Percentiles rank a stretch among this genome's conserved stretches.
These are phyloP conservation scores for Cottoperca gobio DNA, from an alignment of 2,797 vertebrate species.

Conservation along the genomic window DNA sequence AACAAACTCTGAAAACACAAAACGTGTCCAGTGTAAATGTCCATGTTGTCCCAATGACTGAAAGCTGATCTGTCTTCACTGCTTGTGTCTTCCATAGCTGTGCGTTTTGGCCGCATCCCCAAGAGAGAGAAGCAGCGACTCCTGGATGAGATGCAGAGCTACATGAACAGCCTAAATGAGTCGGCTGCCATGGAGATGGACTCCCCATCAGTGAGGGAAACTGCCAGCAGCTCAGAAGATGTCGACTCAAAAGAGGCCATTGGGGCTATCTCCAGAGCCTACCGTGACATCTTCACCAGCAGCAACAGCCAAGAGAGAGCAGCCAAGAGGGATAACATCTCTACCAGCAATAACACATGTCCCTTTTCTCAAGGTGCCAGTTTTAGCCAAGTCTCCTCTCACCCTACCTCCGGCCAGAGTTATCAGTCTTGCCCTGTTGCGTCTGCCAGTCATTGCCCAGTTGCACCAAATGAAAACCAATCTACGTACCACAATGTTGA, in stretches of 20 bases:
- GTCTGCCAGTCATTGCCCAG: conserved; percentile 61
- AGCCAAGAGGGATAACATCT: conserved; percentile 69
- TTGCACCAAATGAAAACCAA: conserved; percentile 69
- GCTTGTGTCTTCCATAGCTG: conserved; percentile 72
- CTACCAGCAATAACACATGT: conserved; percentile 58
- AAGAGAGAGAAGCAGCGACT: conserved; percentile 89
- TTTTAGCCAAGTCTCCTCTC: conserved; percentile 64
- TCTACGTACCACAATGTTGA: conserved; percentile 72
- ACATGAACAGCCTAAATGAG: conserved; percentile 87
- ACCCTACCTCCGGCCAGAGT: conserved; percentile 45
- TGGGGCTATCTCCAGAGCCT: conserved; percentile 84
- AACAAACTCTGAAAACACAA: not conserved
- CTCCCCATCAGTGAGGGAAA: conserved; percentile 55
- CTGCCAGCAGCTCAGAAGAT: conserved; percentile 66
- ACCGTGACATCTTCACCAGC: conserved; percentile 83
- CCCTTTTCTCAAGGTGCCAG: conserved; percentile 76
- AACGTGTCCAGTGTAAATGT: not conserved
- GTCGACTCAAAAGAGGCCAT: conserved; percentile 84
- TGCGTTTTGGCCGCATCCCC: conserved; percentile 88
- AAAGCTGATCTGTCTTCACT: conserved; percentile 24
- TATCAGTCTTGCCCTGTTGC: conserved; percentile 74
- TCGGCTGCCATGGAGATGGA: conserved; percentile 80
- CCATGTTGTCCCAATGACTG: not conserved
- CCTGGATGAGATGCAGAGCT: conserved; percentile 89
- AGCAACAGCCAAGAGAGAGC: conserved; percentile 72